A percentile compares a stretch with the other conserved stretches of the same genome.
These are phyloP conservation scores for Urophycis tenuis DNA, from an alignment of 2,797 vertebrate genomes.

Conservation along the genomic window DNA sequence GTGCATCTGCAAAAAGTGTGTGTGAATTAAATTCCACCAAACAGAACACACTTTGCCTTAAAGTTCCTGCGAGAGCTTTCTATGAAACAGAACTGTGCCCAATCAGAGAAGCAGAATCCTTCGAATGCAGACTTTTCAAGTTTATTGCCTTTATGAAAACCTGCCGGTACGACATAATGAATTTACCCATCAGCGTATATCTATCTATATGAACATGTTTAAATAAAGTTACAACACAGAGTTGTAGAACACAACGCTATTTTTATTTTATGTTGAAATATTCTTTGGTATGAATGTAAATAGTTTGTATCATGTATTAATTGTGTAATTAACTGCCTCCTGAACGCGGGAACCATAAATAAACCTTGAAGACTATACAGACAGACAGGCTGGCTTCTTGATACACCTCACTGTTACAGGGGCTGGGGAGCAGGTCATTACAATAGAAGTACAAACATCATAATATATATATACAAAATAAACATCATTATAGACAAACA, in stretches of 20 bases:
- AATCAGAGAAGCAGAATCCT: slow-evolving; percentile 75
- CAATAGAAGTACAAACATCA: not conserved
- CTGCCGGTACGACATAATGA: slow-evolving; percentile 76
- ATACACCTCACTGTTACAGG: not conserved
- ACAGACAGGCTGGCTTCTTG: slow-evolving; percentile 25
- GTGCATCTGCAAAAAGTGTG: slow-evolving; percentile 78
- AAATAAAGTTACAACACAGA: slow-evolving; percentile 73
- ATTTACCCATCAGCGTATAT: slow-evolving; percentile 77
- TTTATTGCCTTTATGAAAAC: slow-evolving; percentile 74
- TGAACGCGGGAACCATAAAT: slow-evolving; percentile 76
- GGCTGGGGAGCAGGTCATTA: not conserved
- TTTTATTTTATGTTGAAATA: slow-evolving; percentile 79
- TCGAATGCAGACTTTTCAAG: slow-evolving; percentile 76
- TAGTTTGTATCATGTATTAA: slow-evolving; percentile 79
- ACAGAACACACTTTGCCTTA: slow-evolving; percentile 83
- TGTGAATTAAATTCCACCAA: slow-evolving; percentile 80
- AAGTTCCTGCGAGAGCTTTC: slow-evolving; percentile 75
- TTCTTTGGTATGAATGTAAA: slow-evolving; percentile 80
- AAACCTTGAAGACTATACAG: slow-evolving; percentile 74
- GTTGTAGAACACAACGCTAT: slow-evolving; percentile 76
- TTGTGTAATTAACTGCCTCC: slow-evolving; percentile 80
- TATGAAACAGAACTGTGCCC: slow-evolving; percentile 76
- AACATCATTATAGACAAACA: not conserved
- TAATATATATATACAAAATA: not conserved
- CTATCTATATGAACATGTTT: slow-evolving; percentile 78